Evolutionary conservation across 2,797 vertebrate species (phyloP).

Genomic region (Setipinna tenuifilis): DNA sequence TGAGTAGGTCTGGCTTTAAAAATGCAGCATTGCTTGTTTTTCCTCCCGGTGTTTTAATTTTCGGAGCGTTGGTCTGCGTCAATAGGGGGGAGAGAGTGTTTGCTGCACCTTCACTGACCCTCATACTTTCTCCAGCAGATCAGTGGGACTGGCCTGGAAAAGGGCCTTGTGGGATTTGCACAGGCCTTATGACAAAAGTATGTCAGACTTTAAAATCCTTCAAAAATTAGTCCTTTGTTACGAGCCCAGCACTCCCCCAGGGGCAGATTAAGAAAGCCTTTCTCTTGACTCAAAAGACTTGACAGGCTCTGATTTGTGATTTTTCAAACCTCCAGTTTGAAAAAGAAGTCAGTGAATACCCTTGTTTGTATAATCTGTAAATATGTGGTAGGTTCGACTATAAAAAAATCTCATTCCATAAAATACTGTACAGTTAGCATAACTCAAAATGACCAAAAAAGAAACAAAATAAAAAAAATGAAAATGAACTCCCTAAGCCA

Average conservation of each 20-base stretch:
- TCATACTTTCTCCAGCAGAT: conserved; percentile 53
- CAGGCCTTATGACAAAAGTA: conserved; percentile 44
- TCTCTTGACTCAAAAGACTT: conserved; percentile 31
- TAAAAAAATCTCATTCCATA: not conserved
- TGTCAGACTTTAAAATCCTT: conserved; percentile 39
- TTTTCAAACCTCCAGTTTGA: conserved; percentile 31
- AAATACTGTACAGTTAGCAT: not conserved
- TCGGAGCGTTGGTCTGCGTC: conserved; percentile 59
- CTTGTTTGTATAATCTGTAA: not conserved
- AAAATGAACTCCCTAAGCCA: not conserved
- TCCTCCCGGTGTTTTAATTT: conserved; percentile 66
- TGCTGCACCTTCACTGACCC: conserved; percentile 69
- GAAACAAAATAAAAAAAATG: not conserved
- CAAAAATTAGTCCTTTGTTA: conserved; percentile 47
- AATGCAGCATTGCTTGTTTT: conserved; percentile 73
- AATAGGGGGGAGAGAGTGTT: conserved; percentile 48
- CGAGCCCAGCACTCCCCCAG: conserved; percentile 47
- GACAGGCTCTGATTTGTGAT: conserved; percentile 22
- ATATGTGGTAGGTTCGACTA: not conserved
- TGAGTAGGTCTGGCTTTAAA: conserved; percentile 72
- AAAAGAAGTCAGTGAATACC: not conserved
- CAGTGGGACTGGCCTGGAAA: conserved; percentile 48
- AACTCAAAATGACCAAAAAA: not conserved
- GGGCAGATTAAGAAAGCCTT: conserved; percentile 37
- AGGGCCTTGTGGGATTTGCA: conserved; percentile 45